Percentiles rank a stretch among this genome's conserved stretches.
Evolutionary conservation across 2,113 vertebrate genomes (phyloP).

Genomic region (Lanius ludovicianus): DNA sequence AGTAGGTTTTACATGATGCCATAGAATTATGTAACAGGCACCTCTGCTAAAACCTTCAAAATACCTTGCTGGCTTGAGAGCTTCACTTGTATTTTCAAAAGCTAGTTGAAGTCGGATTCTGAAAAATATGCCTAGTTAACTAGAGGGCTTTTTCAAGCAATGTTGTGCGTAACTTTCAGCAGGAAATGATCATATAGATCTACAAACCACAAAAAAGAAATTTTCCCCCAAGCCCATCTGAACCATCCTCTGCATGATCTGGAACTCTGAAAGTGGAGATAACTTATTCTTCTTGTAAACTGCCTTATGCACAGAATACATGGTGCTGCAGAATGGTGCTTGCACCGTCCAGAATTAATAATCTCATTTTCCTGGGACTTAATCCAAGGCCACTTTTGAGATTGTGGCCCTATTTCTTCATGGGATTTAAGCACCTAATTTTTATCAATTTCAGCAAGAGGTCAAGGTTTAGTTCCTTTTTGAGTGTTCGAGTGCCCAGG

Average conservation of each 20-base stretch:
- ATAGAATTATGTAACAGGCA: neutral
- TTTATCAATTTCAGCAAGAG: neutral
- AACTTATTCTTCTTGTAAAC: neutral
- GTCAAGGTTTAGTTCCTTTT: neutral
- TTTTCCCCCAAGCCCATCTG: neutral
- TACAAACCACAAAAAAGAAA: neutral
- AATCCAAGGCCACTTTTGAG: neutral
- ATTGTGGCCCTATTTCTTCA: neutral
- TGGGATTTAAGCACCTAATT: neutral
- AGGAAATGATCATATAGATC: neutral
- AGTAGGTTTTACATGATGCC: neutral
- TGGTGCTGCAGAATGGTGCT: neutral
- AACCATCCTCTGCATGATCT: neutral
- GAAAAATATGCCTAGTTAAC: neutral
- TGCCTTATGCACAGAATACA: neutral
- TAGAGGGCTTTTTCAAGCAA: neutral
- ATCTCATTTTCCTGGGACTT: neutral
- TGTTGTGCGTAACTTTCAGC: neutral
- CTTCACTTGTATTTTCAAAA: neutral
- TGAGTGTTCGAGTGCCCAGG: neutral
- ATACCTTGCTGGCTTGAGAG: neutral
- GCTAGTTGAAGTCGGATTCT: neutral
- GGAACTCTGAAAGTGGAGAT: neutral
- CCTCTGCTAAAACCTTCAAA: constrained; percentile 21
- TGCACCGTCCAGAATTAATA: neutral